phyloP scores from a whole-genome alignment of 2,888 invertebrate genomes.

The Pterostichus niger region DNA sequence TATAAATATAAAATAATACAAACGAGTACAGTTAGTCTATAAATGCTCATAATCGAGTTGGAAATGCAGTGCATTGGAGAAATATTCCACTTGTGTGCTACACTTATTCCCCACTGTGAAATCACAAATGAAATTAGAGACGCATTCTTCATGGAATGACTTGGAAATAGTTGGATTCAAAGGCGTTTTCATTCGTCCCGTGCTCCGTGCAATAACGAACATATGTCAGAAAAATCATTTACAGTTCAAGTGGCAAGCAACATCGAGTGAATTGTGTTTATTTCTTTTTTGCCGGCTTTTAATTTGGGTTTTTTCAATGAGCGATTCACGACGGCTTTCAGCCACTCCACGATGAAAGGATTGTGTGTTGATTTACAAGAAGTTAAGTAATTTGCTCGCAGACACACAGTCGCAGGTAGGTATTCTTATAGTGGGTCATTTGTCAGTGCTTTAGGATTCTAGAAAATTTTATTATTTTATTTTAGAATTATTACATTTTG shows the following conservation, averaged over 20 bases:
- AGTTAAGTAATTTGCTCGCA: constrained; percentile 25
- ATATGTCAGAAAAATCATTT: constrained; percentile 61
- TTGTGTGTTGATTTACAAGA: constrained; percentile 36
- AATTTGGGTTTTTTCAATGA: constrained; percentile 31
- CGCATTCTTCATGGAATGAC: constrained; percentile 49
- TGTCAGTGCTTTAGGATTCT: constrained; percentile 10
- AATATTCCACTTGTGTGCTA: constrained; percentile 44
- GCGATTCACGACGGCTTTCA: neutral
- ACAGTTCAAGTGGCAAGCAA: constrained; percentile 38
- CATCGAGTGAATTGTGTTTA: constrained; percentile 11
- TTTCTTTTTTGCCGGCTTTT: constrained; percentile 19
- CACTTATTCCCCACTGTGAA: constrained; percentile 47
- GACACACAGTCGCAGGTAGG: neutral
- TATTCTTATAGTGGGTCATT: neutral
- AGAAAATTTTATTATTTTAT: constrained; percentile 3
- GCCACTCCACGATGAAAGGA: constrained; percentile 9
- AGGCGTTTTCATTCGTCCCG: neutral
- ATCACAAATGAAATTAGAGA: constrained; percentile 51
- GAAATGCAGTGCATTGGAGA: constrained; percentile 2
- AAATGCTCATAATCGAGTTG: constrained; percentile 49
- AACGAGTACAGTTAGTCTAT: constrained; percentile 42
- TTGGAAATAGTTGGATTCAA: constrained; percentile 40
- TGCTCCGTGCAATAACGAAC: constrained; percentile 16
- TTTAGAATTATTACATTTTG: neutral
- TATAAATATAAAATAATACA: constrained; percentile 49